A percentile compares a stretch with the other conserved stretches of the same genome.
Evolutionary conservation across 2,888 invertebrate genomes (phyloP).

Genomic region (Heliconius erato): DNA sequence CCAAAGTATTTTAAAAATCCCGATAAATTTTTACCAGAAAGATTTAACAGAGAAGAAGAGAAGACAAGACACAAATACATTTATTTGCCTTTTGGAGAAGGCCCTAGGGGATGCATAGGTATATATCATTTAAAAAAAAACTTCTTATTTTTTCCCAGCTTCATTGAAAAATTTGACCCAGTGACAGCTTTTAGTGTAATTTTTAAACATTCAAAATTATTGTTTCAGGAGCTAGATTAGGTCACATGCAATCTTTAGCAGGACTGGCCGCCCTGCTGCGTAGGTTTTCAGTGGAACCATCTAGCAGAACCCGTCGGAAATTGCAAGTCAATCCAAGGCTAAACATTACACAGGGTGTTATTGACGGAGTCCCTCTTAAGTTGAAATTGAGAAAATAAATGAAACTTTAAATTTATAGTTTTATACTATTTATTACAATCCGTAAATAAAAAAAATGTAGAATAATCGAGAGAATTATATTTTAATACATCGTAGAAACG

Average conservation of each 20-base stretch:
- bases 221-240: slow-evolving; percentile 66
- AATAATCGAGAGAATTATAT: too few species aligned
- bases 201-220: neutral
- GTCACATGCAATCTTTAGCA: slow-evolving; percentile 71
- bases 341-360: slow-evolving; percentile 47
- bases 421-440: neutral
- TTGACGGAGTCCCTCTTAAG: slow-evolving; percentile 48
- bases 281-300: slow-evolving; percentile 63
- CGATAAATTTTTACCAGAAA: too few species aligned
- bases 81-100: too few species aligned
- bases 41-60: too few species aligned
- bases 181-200: too few species aligned
- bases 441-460: neutral
- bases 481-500: too few species aligned
- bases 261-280: slow-evolving; percentile 68
- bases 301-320: slow-evolving; percentile 33
- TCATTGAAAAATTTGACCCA: too few species aligned
- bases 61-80: too few species aligned
- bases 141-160: neutral
- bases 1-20: too few species aligned
- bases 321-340: slow-evolving; percentile 44
- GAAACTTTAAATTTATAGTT: neutral
- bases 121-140: neutral
- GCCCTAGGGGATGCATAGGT: too few species aligned
- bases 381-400: slow-evolving; percentile 39